Evolutionary conservation across 1,140 invertebrate genomes (phyloP), one percentile per base, ranked within the genome.

Genomic region (Eufriesea mexicana): DNA sequence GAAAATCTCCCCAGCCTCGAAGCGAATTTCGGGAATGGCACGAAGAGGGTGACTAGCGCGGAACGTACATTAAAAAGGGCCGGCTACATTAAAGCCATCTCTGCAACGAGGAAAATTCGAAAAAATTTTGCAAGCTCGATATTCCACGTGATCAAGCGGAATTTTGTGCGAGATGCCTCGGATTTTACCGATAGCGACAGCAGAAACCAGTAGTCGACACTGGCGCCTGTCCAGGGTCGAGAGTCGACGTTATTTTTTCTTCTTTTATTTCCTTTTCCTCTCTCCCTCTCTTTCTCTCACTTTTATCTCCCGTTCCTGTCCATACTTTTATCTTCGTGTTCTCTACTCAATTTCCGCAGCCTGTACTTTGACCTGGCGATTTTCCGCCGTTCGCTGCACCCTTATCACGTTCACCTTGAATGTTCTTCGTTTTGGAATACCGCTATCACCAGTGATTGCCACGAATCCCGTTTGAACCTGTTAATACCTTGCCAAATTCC

Each of bases 401-500:
- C 71, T 57, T 67, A 67, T 67, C 79, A 75, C 79, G 79, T 66
- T 49, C 5, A 25, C 28, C 51, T 71, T 9, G 55, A 79, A 79
- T 62, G 77, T 66, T 75, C 61, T 66, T 47, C 51, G 42, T 81
- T 66, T 57, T 20, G 28, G 62, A 49, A 20, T 49, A 25, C 2
- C 20, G n/a, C 20, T 49, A 67, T 67, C 75, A 45, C 45, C 18
- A 54, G 49, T 9, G 16, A 81, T 67, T 75, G 35, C 42, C 14
- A n/a, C 55, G 23, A 18, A 42, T 77, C 66, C 25, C 75, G 61
- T 54, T 16, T 49, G 7, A 66, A 20, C 20, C 25, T 55, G 49
- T 35, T 57, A 35, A 76, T 67, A 67, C 51, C 76, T 57, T 20
- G 28, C 35, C 18, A 61, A 42, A 74, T 81, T 66, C 51, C n/a